Evolutionary conservation across 2,113 vertebrate genomes (phyloP).

Genomic region (Synchiropus splendidus): DNA sequence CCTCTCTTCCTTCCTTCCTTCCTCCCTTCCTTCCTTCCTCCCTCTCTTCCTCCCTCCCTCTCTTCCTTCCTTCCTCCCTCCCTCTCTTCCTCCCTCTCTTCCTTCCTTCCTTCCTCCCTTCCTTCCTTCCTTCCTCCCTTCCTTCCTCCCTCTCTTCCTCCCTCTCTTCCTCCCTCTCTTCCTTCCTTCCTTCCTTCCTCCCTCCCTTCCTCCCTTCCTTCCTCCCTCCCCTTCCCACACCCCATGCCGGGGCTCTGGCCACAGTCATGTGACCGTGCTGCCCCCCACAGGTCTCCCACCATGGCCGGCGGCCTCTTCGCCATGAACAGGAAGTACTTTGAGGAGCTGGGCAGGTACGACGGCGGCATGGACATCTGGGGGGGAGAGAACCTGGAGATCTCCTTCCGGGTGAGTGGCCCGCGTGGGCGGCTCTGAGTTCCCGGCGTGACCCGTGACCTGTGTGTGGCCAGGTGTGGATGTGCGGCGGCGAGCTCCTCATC

Average conservation of each 20-base stretch:
- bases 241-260: too few species aligned
- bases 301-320: conserved; percentile 98
- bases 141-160: too few species aligned
- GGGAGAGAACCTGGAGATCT: conserved; percentile 95
- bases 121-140: too few species aligned
- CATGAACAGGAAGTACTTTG: conserved; percentile 89
- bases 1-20: too few species aligned
- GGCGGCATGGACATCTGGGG: conserved; percentile 98
- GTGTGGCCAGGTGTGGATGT: conserved; percentile 90
- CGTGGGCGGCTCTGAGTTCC: not conserved
- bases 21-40: too few species aligned
- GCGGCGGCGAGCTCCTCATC: conserved; percentile 85
- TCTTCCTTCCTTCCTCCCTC: not conserved
- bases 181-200: too few species aligned
- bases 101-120: too few species aligned
- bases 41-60: too few species aligned
- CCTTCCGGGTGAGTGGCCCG: conserved; percentile 76
- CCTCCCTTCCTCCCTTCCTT: too few species aligned
- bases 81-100: too few species aligned
- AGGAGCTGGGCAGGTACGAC: conserved; percentile 87
- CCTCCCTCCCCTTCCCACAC: too few species aligned
- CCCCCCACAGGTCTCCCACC: conserved; percentile 84
- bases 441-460: not conserved
- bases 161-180: too few species aligned
- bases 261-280: not conserved